phyloP scores from a whole-genome alignment of 2,888 invertebrate species.

The Pyrochroa serraticornis region DNA sequence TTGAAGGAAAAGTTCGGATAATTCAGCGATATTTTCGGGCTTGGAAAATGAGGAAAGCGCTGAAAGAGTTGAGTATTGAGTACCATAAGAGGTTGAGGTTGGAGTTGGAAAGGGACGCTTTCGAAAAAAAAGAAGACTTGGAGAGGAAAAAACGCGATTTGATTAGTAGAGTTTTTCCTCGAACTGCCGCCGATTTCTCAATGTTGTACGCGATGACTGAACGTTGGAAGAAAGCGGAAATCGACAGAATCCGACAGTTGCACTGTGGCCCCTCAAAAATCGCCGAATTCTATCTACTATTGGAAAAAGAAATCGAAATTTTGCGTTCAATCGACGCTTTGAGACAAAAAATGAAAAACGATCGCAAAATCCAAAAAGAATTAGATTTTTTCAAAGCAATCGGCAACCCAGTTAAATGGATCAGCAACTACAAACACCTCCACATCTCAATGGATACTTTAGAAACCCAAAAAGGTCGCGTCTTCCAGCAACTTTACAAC shows the following conservation, averaged over 20 bases:
- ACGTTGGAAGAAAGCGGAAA: constrained; percentile 70
- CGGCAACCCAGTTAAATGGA: constrained; percentile 65
- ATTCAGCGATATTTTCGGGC: constrained; percentile 72
- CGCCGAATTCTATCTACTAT: constrained; percentile 71
- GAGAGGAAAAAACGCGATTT: constrained; percentile 64
- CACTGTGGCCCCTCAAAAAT: constrained; percentile 73
- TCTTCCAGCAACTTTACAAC: constrained; percentile 75
- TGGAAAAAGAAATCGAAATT: constrained; percentile 76
- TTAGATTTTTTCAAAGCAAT: constrained; percentile 70
- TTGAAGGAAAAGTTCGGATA: constrained; percentile 58
- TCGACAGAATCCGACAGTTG: constrained; percentile 66
- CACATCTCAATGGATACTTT: constrained; percentile 80
- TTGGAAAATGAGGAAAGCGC: constrained; percentile 62
- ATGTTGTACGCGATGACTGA: constrained; percentile 74
- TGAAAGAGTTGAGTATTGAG: constrained; percentile 60
- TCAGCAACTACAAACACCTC: constrained; percentile 61
- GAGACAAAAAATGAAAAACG: constrained; percentile 65
- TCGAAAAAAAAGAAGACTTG: constrained; percentile 59
- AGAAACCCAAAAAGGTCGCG: constrained; percentile 78
- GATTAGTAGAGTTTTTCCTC: constrained; percentile 72
- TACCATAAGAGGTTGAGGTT: constrained; percentile 61
- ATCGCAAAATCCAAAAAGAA: constrained; percentile 65
- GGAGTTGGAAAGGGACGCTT: constrained; percentile 61
- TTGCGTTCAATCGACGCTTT: constrained; percentile 73
- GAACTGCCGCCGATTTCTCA: constrained; percentile 74